phyloP scores from a whole-genome alignment of 2,113 vertebrate species.

The Melozone crissalis region DNA sequence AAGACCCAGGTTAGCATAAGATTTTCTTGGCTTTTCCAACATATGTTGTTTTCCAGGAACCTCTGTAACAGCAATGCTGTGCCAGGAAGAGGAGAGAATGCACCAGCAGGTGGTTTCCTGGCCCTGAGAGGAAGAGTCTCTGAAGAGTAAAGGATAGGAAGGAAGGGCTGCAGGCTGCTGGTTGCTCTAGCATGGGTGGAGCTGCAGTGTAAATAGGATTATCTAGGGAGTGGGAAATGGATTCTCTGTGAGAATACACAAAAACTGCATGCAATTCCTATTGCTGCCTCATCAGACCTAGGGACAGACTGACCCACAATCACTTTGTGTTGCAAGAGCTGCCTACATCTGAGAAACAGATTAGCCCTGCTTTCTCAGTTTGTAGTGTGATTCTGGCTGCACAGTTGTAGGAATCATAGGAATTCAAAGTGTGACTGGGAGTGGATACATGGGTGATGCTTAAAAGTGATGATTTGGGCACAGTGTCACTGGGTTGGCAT shows the following conservation, averaged over 20 bases:
- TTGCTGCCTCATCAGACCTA: background rate
- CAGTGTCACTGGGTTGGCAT: background rate
- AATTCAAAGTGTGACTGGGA: background rate
- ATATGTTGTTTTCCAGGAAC: background rate
- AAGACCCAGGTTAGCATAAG: background rate
- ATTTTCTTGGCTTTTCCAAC: background rate
- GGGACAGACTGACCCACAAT: background rate
- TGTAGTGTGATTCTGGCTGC: background rate
- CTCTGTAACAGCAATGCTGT: background rate
- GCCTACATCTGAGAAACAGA: background rate
- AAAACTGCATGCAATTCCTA: background rate
- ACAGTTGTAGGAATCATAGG: background rate
- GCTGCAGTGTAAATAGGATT: background rate
- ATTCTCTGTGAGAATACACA: background rate
- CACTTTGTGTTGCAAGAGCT: background rate
- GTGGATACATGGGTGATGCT: background rate
- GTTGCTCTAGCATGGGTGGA: background rate
- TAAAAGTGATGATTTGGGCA: background rate
- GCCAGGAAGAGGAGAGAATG: background rate
- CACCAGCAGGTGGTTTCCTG: background rate
- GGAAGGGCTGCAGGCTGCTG: conserved; percentile 2
- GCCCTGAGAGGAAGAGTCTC: background rate
- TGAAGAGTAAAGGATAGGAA: conserved; percentile 7
- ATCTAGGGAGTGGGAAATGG: background rate
- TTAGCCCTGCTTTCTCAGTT: background rate